Evolutionary conservation across 2,113 vertebrate species (phyloP).

Genomic region (Peromyscus maniculatus): DNA sequence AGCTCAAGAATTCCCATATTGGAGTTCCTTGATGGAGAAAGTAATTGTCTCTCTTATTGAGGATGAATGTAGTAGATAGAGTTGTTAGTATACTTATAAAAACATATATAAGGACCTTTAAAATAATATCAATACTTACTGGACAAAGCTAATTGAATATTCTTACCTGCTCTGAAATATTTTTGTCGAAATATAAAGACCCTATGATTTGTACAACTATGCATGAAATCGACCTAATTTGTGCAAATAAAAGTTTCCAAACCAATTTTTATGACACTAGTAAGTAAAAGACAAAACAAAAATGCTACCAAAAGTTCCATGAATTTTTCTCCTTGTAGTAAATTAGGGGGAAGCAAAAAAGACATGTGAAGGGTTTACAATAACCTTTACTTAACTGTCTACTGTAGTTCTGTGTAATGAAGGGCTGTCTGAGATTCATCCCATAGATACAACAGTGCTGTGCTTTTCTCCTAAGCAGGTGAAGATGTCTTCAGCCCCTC

Average conservation of each 20-base stretch:
- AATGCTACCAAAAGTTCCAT: no score
- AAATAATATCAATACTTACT: background rate
- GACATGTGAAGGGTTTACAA: background rate
- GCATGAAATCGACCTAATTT: background rate
- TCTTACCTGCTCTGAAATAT: background rate
- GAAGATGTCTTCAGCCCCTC: background rate
- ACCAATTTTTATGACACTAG: background rate
- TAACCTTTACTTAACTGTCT: background rate
- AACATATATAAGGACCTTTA: background rate
- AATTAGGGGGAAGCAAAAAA: background rate
- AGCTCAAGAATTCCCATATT: background rate
- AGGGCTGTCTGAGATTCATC: no score
- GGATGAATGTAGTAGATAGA: background rate
- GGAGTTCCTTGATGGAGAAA: background rate
- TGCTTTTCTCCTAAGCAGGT: background rate
- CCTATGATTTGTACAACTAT: background rate
- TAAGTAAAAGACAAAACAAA: background rate
- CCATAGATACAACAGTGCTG: no score
- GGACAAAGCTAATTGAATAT: background rate
- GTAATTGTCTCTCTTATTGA: background rate
- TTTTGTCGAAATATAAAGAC: background rate
- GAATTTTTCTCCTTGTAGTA: background rate
- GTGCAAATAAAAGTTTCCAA: background rate
- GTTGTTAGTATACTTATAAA: background rate
- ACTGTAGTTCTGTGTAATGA: background rate